Percentiles rank a stretch among this genome's conserved stretches.
Evolutionary conservation across 2,113 vertebrate genomes (phyloP).

Genomic region (Rhabdomys dilectus): DNA sequence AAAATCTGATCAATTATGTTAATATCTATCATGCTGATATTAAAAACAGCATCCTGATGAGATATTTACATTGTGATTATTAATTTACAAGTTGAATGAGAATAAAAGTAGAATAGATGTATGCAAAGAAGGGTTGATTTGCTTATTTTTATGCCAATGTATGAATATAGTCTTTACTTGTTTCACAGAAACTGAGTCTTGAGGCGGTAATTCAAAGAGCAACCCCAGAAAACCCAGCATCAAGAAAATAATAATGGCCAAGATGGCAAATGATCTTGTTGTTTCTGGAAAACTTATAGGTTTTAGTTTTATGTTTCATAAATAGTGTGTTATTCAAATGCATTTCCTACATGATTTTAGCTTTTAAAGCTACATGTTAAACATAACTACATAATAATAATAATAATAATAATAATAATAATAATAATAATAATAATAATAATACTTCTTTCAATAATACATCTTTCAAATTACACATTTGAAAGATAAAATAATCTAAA

Average conservation of each 20-base stretch:
- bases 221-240: not conserved
- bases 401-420: no score
- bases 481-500: constrained; percentile 42
- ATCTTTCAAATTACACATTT: no score
- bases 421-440: no score
- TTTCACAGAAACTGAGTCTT: not conserved
- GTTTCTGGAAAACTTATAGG: not conserved
- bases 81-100: not conserved
- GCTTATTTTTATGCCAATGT: not conserved
- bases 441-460: no score
- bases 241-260: not conserved
- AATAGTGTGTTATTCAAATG: not conserved
- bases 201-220: not conserved
- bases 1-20: constrained; percentile 78
- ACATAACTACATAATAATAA: not conserved
- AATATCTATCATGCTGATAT: constrained; percentile 52
- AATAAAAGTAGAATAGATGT: constrained; percentile 23
- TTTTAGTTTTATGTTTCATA: constrained; percentile 47
- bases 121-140: not conserved
- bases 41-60: constrained; percentile 50
- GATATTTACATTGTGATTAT: constrained; percentile 23
- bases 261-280: constrained; percentile 2
- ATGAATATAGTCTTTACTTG: not conserved
- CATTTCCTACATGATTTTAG: constrained; percentile 11
- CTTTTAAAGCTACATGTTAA: not conserved